These are phyloP conservation scores for Cygnus atratus DNA, from an alignment of 2,113 vertebrate species.

Conservation along the genomic window DNA sequence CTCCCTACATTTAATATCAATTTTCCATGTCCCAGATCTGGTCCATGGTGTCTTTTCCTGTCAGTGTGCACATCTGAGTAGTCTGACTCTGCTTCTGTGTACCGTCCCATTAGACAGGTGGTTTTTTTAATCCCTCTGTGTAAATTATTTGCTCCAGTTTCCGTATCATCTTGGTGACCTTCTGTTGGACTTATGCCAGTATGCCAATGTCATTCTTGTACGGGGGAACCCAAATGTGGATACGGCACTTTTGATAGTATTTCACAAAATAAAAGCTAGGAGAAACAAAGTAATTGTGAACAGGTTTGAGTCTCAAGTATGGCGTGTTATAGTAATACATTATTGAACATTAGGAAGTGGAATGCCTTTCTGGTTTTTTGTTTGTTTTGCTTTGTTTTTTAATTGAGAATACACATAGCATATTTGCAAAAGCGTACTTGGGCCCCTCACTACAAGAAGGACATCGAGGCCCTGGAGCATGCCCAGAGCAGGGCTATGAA, in stretches of 20 bases:
- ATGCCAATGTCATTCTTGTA: not conserved
- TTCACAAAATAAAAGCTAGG: not conserved
- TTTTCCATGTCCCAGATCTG: not conserved
- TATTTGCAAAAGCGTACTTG: not conserved
- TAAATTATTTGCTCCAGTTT: not conserved
- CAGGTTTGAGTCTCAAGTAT: not conserved
- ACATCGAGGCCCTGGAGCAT: no score
- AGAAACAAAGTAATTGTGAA: not conserved
- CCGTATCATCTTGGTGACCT: not conserved
- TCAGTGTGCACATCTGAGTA: not conserved
- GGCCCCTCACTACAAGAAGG: no score
- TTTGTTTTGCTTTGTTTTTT: not conserved
- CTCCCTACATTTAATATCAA: not conserved
- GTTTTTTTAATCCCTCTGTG: not conserved
- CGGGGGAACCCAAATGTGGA: accelerated
- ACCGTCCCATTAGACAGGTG: not conserved
- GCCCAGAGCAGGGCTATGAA: no score
- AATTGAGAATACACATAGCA: not conserved
- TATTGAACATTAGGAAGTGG: not conserved
- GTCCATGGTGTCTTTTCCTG: accelerated
- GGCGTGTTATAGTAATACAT: not conserved
- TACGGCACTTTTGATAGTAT: not conserved
- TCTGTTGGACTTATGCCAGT: not conserved
- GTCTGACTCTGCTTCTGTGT: not conserved
- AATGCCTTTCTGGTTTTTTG: not conserved